Conservation (phyloP, 2,113 vertebrate genomes). For the Misgurnus anguillicaudatus region DNA sequence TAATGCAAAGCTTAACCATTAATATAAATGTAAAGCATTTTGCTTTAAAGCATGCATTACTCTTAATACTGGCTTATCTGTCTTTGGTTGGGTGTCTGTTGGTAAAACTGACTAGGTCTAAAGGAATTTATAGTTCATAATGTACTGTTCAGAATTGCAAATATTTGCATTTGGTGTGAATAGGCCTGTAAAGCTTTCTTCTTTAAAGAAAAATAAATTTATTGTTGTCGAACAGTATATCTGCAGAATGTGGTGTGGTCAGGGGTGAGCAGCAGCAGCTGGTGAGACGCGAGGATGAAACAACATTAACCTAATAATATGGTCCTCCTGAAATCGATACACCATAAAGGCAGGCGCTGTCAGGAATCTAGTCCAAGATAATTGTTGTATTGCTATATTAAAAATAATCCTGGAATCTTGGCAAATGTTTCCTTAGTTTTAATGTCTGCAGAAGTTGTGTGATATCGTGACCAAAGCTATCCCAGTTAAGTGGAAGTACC, state of each 20-base stretch:
- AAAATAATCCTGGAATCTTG: no score
- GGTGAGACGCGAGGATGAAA: background rate
- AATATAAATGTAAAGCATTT: background rate
- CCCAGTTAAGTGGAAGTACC: background rate
- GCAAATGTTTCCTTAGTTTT: background rate
- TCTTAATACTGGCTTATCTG: background rate
- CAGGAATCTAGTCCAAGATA: no score
- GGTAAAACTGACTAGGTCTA: no score
- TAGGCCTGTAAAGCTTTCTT: background rate
- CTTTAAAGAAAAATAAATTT: background rate
- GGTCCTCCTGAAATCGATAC: background rate
- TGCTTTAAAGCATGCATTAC: background rate
- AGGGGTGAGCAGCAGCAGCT: conserved; percentile 3
- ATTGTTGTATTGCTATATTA: no score
- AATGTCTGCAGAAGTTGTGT: background rate
- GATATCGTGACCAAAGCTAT: background rate
- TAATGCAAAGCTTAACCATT: background rate
- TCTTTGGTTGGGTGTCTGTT: background rate
- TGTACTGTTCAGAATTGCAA: no score
- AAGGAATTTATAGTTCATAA: no score
- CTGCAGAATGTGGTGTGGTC: background rate
- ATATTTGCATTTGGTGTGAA: no score
- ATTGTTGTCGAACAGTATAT: background rate
- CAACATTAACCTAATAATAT: background rate
- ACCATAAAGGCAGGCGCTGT: background rate